A percentile compares a stretch with the other conserved stretches of the same genome.
These are phyloP conservation scores for Narcine bancroftii DNA, from an alignment of 2,113 vertebrate genomes.

Conservation along the genomic window DNA sequence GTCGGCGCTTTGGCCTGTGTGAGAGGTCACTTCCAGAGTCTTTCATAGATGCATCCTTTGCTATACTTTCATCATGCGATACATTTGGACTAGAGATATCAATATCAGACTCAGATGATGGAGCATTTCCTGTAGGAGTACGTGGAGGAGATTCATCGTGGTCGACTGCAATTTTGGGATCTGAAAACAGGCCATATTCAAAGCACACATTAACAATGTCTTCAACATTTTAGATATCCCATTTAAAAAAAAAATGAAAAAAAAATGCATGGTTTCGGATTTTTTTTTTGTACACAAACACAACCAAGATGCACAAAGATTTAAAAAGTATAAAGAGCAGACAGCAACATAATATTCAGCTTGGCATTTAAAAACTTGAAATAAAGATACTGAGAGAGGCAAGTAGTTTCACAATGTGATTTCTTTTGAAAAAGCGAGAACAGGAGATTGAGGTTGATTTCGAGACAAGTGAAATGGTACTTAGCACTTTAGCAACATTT, in stretches of 20 bases:
- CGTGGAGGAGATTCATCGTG: constrained; percentile 92
- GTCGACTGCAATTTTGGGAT: constrained; percentile 79
- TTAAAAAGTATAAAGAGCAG: not conserved
- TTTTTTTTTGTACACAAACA: no score
- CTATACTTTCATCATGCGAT: constrained; percentile 87
- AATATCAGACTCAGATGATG: constrained; percentile 96
- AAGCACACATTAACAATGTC: not conserved
- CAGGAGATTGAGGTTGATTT: not conserved
- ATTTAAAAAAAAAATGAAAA: not conserved
- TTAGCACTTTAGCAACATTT: not conserved
- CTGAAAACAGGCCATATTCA: constrained; percentile 41
- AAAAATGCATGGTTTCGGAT: no score
- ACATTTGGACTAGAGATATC: constrained; percentile 95
- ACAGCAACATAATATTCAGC: not conserved
- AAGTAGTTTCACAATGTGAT: not conserved
- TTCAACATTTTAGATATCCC: not conserved
- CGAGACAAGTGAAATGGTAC: not conserved
- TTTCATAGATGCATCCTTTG: constrained; percentile 83
- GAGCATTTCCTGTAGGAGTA: constrained; percentile 94
- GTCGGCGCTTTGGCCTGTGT: constrained; percentile 87
- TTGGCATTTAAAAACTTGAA: not conserved
- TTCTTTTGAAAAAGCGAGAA: not conserved
- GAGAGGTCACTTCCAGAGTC: constrained; percentile 93
- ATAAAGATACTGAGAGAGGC: not conserved
- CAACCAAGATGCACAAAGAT: no score